phyloP scores from a whole-genome alignment of 2,888 invertebrate species.

The Antitype chi region DNA sequence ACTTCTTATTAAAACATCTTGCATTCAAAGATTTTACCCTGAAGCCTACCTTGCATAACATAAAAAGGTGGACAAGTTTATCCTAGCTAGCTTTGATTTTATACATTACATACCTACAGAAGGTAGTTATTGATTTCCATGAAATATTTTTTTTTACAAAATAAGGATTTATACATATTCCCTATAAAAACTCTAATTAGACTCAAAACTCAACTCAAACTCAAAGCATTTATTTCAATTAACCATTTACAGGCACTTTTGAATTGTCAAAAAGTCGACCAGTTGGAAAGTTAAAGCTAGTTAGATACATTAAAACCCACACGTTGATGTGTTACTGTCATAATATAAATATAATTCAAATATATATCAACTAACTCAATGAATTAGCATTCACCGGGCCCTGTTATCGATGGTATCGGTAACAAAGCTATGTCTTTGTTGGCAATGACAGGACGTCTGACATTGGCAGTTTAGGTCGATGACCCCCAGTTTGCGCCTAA shows the following conservation, averaged over 20 bases:
- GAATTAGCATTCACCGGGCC: slow-evolving; percentile 45
- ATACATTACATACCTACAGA: neutral
- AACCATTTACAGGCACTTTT: too few relatives aligned
- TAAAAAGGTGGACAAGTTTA: neutral
- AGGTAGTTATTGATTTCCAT: neutral
- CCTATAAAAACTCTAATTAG: too few relatives aligned
- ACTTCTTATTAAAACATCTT: neutral
- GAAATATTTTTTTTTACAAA: neutral
- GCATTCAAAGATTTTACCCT: too few relatives aligned
- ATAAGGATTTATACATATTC: too few relatives aligned
- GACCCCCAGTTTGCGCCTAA: slow-evolving; percentile 1
- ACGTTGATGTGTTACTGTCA: neutral
- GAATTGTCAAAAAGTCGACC: too few relatives aligned
- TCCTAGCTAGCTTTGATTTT: neutral
- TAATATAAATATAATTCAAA: neutral
- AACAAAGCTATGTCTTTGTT: slow-evolving; percentile 48
- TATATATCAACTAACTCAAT: slow-evolving; percentile 10
- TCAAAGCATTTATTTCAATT: too few relatives aligned
- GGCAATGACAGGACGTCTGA: slow-evolving; percentile 40
- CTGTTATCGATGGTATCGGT: slow-evolving; percentile 48
- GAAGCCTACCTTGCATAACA: neutral
- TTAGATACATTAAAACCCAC: too few relatives aligned
- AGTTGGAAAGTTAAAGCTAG: too few relatives aligned
- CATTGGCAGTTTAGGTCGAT: slow-evolving; percentile 41
- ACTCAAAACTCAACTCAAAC: too few relatives aligned